A percentile compares a stretch with the other conserved stretches of the same genome.
phyloP scores from a whole-genome alignment of 2,113 vertebrate species.

The Spilogale gracilis region DNA sequence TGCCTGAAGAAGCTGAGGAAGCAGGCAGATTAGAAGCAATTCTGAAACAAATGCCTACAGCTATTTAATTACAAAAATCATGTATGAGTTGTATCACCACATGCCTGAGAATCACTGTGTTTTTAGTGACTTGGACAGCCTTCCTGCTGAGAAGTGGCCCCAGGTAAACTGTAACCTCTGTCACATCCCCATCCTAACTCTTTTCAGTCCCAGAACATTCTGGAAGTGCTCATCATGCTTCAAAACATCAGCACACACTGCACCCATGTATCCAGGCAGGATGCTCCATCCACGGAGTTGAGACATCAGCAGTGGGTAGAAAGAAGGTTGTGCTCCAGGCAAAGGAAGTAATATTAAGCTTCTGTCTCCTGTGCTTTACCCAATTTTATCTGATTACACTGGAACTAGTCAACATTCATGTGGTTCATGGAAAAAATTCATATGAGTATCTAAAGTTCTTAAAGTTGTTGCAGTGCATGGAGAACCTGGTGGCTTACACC shows the following conservation, averaged over 20 bases:
- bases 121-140: background rate
- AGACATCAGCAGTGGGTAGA: background rate
- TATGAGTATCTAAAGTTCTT: conserved; percentile 85
- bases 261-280: background rate
- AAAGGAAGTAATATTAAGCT: conserved; percentile 80
- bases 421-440: conserved; percentile 71
- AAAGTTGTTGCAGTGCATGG: conserved; percentile 86
- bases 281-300: background rate
- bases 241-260: background rate
- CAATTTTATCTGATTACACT: conserved; percentile 85
- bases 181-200: background rate
- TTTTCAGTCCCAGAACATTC: background rate
- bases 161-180: background rate
- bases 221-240: background rate
- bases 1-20: background rate
- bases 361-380: conserved; percentile 80
- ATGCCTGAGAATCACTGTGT: background rate
- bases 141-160: background rate
- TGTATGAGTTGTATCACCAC: background rate
- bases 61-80: background rate
- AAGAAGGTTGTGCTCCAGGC: background rate
- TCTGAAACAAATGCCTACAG: background rate
- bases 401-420: conserved; percentile 83
- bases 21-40: background rate
- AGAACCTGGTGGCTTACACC: conserved; percentile 88